phyloP scores from a whole-genome alignment of 2,113 vertebrate genomes.

The Ictalurus punctatus region DNA sequence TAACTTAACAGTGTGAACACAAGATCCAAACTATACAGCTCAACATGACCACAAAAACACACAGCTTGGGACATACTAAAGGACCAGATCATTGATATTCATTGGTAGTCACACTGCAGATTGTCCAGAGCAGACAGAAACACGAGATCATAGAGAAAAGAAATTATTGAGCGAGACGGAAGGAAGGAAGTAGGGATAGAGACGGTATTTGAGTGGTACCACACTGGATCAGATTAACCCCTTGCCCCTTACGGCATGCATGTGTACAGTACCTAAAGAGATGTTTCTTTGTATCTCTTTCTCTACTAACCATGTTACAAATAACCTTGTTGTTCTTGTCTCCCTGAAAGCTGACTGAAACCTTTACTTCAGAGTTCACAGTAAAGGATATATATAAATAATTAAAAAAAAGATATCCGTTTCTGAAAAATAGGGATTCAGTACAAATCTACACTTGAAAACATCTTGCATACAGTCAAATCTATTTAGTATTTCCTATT shows the following conservation, averaged over 20 bases:
- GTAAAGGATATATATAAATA: background rate
- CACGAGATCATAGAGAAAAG: background rate
- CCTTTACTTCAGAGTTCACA: background rate
- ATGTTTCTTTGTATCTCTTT: slow-evolving; percentile 1
- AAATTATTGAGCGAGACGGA: background rate
- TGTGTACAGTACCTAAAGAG: slow-evolving; percentile 14
- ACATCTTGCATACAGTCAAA: background rate
- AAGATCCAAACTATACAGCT: background rate
- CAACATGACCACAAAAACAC: background rate
- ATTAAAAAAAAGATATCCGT: background rate
- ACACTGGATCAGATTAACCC: slow-evolving; percentile 17
- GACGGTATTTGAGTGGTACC: background rate
- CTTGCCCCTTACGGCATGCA: background rate
- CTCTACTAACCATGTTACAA: background rate
- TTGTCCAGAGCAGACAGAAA: background rate
- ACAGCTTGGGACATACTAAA: background rate
- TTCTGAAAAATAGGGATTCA: background rate
- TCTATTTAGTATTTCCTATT: background rate
- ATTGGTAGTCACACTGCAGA: slow-evolving; percentile 6
- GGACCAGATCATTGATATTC: background rate
- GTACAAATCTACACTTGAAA: background rate
- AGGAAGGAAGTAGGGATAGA: background rate
- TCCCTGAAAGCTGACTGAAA: background rate
- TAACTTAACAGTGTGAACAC: background rate
- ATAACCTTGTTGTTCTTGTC: background rate